phyloP scores from a whole-genome alignment of 1,140 invertebrate genomes.

The Luehdorfia chinensis region DNA sequence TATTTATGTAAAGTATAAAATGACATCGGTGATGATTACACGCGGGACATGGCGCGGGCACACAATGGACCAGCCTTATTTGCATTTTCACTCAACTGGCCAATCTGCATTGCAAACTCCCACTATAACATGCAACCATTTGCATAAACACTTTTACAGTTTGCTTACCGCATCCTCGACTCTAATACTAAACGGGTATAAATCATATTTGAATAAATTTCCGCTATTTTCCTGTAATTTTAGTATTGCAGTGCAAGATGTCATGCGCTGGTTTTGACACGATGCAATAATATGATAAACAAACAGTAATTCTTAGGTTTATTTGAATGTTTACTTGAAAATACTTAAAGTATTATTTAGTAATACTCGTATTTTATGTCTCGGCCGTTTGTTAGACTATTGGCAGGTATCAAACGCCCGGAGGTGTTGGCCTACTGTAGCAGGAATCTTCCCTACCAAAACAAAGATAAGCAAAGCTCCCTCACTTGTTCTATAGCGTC shows the following conservation, averaged over 20 bases:
- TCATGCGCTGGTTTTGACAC: constrained; percentile 47
- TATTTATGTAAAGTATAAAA: too few species aligned
- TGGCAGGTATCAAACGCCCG: too few species aligned
- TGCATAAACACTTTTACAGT: constrained; percentile 19
- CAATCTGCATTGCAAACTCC: constrained; percentile 70
- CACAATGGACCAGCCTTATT: constrained; percentile 42
- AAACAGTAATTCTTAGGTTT: constrained; percentile 37
- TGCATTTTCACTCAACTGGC: constrained; percentile 63
- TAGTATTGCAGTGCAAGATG: constrained; percentile 24
- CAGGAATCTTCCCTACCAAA: too few species aligned
- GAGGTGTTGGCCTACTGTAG: too few species aligned
- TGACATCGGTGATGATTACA: constrained; percentile 35
- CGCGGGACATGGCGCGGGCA: constrained; percentile 30
- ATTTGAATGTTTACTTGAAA: too few species aligned
- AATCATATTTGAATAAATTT: constrained; percentile 7
- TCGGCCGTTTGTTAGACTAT: too few species aligned
- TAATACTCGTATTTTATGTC: too few species aligned
- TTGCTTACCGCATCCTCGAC: neutral
- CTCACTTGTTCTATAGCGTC: too few species aligned
- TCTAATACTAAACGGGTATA: constrained; percentile 17
- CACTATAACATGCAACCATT: constrained; percentile 49
- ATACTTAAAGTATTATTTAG: too few species aligned
- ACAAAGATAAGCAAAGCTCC: too few species aligned
- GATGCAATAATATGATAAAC: constrained; percentile 42
- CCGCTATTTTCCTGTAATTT: neutral